A percentile compares a stretch with the other conserved stretches of the same genome.
These are phyloP conservation scores for Lucilia sericata DNA, from an alignment of 1,140 invertebrate genomes.

Conservation along the genomic window DNA sequence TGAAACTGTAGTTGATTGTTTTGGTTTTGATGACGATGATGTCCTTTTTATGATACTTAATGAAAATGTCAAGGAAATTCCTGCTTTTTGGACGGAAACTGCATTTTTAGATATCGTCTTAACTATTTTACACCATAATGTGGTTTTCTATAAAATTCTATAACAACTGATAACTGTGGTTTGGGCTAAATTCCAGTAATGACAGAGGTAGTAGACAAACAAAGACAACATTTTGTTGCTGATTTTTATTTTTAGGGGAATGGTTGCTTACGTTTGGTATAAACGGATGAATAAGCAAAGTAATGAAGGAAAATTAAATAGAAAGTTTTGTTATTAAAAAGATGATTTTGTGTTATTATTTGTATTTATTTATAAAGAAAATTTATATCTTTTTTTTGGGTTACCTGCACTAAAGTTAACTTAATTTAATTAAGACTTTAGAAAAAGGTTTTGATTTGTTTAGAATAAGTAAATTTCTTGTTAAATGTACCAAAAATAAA, in stretches of 20 bases:
- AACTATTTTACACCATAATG: conserved; percentile 55
- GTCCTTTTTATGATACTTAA: conserved; percentile 58
- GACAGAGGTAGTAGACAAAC: neutral
- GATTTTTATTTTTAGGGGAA: neutral
- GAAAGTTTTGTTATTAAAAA: neutral
- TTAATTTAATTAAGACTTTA: too few relatives aligned
- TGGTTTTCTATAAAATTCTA: conserved; percentile 19
- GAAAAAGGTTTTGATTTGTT: too few relatives aligned
- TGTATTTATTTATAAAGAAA: neutral
- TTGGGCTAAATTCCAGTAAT: neutral
- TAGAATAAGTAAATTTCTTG: too few relatives aligned
- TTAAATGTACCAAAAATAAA: too few relatives aligned
- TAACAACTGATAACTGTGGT: neutral
- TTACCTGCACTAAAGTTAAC: too few relatives aligned
- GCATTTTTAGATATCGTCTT: conserved; percentile 61
- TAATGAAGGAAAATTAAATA: conserved; percentile 25
- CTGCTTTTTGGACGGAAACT: conserved; percentile 65
- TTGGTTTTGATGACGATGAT: conserved; percentile 48
- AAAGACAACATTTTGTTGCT: neutral
- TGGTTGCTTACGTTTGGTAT: neutral
- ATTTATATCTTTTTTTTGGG: neutral
- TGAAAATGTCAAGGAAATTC: conserved; percentile 68
- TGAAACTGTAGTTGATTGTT: neutral
- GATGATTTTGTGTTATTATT: neutral
- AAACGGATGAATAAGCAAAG: conserved; percentile 2